These are phyloP conservation scores for Ursus arctos DNA, from an alignment of 2,113 vertebrate genomes.

Conservation along the genomic window DNA sequence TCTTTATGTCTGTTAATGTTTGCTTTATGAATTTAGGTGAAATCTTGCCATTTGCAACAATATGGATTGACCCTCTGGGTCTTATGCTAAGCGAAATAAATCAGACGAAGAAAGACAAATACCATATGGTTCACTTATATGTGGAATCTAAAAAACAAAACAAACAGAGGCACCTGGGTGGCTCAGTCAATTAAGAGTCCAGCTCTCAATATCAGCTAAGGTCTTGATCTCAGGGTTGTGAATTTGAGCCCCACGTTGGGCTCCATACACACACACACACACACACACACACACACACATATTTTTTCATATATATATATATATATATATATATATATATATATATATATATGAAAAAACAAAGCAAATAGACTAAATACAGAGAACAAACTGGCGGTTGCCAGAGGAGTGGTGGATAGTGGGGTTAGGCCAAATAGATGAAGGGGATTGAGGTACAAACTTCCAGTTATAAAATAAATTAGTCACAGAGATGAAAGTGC, in stretches of 20 bases:
- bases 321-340: too few relatives aligned
- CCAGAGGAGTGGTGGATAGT: background rate
- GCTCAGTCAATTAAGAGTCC: too few relatives aligned
- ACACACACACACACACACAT: too few relatives aligned
- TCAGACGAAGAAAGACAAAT: background rate
- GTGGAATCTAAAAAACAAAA: background rate
- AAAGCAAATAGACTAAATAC: background rate
- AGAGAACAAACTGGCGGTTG: background rate
- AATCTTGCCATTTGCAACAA: background rate
- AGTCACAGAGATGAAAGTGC: background rate
- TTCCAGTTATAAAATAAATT: background rate
- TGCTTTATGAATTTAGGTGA: background rate
- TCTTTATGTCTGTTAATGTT: background rate
- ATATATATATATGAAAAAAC: background rate
- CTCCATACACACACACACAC: too few relatives aligned
- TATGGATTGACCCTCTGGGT: background rate
- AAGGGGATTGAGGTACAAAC: background rate
- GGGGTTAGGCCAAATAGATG: background rate
- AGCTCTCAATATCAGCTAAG: too few relatives aligned
- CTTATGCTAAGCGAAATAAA: background rate
- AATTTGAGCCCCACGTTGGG: too few relatives aligned
- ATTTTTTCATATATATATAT: too few relatives aligned
- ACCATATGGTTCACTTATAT: background rate
- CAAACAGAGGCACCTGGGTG: background rate
- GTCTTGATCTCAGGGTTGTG: too few relatives aligned